phyloP scores from a whole-genome alignment of 2,797 vertebrate species.

The Enteromius treurensis region DNA sequence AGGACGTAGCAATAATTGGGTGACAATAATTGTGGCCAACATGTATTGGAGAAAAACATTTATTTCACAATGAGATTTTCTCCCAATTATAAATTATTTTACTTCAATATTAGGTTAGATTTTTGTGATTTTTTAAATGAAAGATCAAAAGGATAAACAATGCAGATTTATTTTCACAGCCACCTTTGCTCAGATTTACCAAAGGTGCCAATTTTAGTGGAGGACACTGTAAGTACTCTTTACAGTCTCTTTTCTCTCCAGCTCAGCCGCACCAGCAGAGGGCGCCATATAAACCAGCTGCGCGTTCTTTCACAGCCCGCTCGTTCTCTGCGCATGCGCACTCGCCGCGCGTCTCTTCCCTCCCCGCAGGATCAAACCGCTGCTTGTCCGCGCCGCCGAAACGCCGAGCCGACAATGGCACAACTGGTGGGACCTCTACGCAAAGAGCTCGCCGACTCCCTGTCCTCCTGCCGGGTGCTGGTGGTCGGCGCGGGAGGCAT shows the following conservation, averaged over 20 bases:
- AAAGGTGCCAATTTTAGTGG: too few relatives aligned
- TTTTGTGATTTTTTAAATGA: too few relatives aligned
- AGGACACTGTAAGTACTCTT: background rate
- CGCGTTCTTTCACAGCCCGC: background rate
- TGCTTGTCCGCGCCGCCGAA: constrained; percentile 42
- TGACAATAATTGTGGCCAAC: too few relatives aligned
- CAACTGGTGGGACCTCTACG: constrained; percentile 85
- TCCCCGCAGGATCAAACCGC: constrained; percentile 25
- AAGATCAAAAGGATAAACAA: too few relatives aligned
- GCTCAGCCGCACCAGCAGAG: constrained; percentile 38
- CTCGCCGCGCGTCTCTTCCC: constrained; percentile 2
- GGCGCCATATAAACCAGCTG: background rate
- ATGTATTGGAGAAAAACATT: too few relatives aligned
- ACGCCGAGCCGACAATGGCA: constrained; percentile 76
- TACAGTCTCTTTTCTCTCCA: background rate
- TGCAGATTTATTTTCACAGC: too few relatives aligned
- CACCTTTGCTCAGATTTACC: too few relatives aligned
- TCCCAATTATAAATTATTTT: too few relatives aligned
- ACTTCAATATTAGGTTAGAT: too few relatives aligned
- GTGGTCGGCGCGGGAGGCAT: constrained; percentile 96
- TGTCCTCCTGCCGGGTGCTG: constrained; percentile 85
- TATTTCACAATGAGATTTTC: too few relatives aligned
- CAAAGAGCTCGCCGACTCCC: constrained; percentile 87
- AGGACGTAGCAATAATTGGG: too few relatives aligned
- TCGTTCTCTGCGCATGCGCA: constrained; percentile 23